Percentiles rank a stretch among this genome's conserved stretches.
These are phyloP conservation scores for Nomada ruficornis DNA, from an alignment of 2,888 invertebrate genomes.

Conservation along the genomic window DNA sequence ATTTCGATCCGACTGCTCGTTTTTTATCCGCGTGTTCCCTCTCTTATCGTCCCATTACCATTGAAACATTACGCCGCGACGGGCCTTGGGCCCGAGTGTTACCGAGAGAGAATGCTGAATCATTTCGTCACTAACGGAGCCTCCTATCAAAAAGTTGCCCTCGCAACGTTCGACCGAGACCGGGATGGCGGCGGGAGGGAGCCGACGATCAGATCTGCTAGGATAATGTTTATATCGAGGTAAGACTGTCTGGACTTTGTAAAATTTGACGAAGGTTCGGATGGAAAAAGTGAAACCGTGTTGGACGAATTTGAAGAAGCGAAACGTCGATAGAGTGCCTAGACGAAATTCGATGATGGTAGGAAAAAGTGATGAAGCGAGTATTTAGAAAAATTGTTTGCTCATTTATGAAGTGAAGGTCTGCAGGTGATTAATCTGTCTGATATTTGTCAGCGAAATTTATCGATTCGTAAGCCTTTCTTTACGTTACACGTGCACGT, in stretches of 20 bases:
- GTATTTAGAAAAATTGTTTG: too few relatives aligned
- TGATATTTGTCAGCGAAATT: too few relatives aligned
- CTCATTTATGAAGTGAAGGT: too few relatives aligned
- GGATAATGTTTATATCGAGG: slow-evolving; percentile 17
- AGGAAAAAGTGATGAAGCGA: too few relatives aligned
- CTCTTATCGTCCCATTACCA: slow-evolving; percentile 51
- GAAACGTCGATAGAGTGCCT: background rate
- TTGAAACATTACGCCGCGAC: slow-evolving; percentile 50
- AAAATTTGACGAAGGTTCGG: background rate
- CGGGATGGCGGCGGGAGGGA: slow-evolving; percentile 10
- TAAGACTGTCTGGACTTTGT: background rate
- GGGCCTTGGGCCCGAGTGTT: slow-evolving; percentile 13
- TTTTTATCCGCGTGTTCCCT: slow-evolving; percentile 30
- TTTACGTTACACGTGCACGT: too few relatives aligned
- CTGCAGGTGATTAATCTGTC: too few relatives aligned
- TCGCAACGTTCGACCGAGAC: slow-evolving; percentile 11
- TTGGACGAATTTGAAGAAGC: background rate
- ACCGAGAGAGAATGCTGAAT: slow-evolving; percentile 44
- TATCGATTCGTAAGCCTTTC: too few relatives aligned
- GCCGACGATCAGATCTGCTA: background rate
- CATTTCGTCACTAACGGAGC: slow-evolving; percentile 58
- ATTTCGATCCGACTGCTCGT: slow-evolving; percentile 44
- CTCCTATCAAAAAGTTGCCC: slow-evolving; percentile 46
- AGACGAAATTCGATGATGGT: too few relatives aligned
- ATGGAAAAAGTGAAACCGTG: background rate